Base-by-base conservation (phyloP, 2,113 vertebrate genomes). In the Dermatemys mawii region DNA sequence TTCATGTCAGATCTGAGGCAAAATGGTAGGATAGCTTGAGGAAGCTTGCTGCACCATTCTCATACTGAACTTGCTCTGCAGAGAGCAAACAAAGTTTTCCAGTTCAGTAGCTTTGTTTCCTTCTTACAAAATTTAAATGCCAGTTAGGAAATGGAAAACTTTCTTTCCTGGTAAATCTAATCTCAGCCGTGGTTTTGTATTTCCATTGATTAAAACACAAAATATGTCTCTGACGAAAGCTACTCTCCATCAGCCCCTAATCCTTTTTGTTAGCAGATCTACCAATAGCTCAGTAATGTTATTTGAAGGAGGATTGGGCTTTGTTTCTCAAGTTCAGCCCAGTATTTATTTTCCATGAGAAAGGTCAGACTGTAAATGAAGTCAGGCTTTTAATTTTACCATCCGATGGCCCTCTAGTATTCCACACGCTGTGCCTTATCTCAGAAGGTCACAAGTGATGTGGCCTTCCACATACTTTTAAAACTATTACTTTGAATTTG, bases 341-440 rank as follows among this genome's bases (percentile, higher is more conserved):
- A 41, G 73, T 88, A 78, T 53, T 73, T 8, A 10, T 80, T 84
- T 73, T 49, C 89, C 57, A 32, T 19, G 90, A 57, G 78, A 78
- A 84, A 24, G 60, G 92, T 84, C 50, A 78, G 50, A 87, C 22
- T 26, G 22, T 50, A 83, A 84, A 53, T 87, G 50, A 84, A 92
- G 91, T 91, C 57, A 57, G 41, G 35, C 51, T 92, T 95, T 84
- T 90, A 73, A 73, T 94, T 91, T 91, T 81, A 87, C 88, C 92
- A 24, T 70, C 17, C 76, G 90, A 32, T 19, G 95, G 17, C 50
- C 83, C 79, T 84, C 67, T 91, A 95, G 80, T 91, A 95, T 88
- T 89, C 93, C 73, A 75, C 90, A 78, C 89, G 75, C 78, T 87
- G 22, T 41, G 88, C 38, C 60, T 81, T 88, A 48, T 41, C 92